Evolutionary conservation across 2,888 invertebrate species (phyloP).

Genomic region (Salpingus planirostris): DNA sequence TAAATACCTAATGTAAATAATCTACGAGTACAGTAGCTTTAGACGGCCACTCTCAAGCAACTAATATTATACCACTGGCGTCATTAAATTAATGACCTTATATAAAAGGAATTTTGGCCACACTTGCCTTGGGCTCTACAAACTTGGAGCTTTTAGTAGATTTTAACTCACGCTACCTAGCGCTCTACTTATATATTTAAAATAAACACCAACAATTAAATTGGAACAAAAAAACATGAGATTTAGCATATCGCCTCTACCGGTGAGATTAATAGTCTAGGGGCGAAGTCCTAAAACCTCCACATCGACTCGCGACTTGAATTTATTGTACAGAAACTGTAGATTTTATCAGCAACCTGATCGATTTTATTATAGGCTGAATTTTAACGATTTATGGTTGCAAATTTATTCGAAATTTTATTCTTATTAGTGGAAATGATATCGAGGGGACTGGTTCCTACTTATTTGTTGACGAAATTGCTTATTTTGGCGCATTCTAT

Average conservation of each 20-base stretch:
- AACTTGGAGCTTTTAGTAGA: conserved; percentile 14
- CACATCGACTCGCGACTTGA: no score
- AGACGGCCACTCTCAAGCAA: conserved; percentile 8
- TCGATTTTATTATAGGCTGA: no score
- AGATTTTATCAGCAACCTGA: conserved; percentile 9
- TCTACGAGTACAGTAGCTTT: conserved; percentile 10
- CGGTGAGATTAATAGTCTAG: not conserved
- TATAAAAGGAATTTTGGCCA: conserved; percentile 8
- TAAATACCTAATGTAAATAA: no score
- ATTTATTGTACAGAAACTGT: conserved; percentile 9
- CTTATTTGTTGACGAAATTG: no score
- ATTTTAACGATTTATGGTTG: no score
- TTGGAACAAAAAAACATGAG: not conserved
- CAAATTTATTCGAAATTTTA: no score
- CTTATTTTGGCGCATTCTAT: no score
- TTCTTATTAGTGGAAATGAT: no score
- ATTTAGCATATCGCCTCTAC: no score
- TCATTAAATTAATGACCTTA: conserved; percentile 7
- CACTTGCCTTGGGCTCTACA: conserved; percentile 19
- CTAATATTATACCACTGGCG: not conserved
- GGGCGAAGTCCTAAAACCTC: no score
- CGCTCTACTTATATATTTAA: conserved; percentile 15
- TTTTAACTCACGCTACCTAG: conserved; percentile 16
- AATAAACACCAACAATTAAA: conserved; percentile 14
- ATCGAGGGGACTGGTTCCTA: no score